phyloP scores from a whole-genome alignment of 1,140 invertebrate species.

The Coptotermes formosanus region DNA sequence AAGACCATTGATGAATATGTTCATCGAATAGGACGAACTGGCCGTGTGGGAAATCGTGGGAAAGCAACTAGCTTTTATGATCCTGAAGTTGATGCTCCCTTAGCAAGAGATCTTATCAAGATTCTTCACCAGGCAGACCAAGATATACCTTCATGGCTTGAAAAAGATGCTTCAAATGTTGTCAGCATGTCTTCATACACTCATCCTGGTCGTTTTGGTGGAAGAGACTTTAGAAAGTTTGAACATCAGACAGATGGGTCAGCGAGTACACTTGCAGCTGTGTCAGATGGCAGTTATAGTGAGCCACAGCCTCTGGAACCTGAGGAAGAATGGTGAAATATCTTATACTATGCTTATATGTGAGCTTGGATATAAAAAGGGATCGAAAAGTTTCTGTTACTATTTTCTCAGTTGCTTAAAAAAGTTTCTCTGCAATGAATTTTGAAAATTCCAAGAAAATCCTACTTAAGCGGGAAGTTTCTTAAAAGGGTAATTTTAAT shows the following conservation, averaged over 20 bases:
- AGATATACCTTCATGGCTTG: constrained; percentile 10
- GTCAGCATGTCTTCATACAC: background rate
- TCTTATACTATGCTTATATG: too few species aligned
- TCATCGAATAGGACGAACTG: constrained; percentile 92
- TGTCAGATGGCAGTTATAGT: background rate
- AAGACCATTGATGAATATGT: constrained; percentile 88
- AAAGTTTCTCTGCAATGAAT: too few species aligned
- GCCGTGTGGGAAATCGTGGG: constrained; percentile 88
- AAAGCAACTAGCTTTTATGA: constrained; percentile 87
- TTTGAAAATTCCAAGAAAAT: too few species aligned
- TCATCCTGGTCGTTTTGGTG: background rate
- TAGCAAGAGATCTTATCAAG: constrained; percentile 66
- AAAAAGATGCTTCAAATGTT: background rate
- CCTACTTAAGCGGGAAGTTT: too few species aligned
- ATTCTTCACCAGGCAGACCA: constrained; percentile 61
- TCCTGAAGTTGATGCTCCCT: constrained; percentile 55
- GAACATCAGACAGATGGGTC: background rate
- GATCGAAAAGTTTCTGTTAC: too few species aligned
- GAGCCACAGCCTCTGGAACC: background rate
- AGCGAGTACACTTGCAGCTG: background rate
- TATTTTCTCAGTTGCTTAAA: too few species aligned
- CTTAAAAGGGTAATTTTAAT: too few species aligned
- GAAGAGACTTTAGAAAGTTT: constrained; percentile 7
- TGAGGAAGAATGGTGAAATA: background rate
- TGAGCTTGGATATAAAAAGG: too few species aligned